A percentile compares a stretch with the other conserved stretches of the same genome.
Evolutionary conservation across 2,888 invertebrate species (phyloP).

Genomic region (Drosophila neonasuta): DNA sequence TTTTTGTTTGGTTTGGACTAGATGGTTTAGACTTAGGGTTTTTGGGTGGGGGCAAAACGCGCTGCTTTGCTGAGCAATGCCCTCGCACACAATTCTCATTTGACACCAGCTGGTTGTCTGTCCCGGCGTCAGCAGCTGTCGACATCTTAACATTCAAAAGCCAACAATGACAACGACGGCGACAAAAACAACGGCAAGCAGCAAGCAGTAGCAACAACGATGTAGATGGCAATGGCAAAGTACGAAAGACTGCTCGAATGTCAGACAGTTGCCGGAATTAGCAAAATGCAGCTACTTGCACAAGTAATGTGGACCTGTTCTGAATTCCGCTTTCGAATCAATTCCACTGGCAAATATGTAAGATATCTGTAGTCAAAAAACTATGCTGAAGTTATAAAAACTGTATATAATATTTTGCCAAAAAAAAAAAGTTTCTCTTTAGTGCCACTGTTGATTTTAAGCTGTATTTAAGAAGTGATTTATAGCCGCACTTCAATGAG

Average conservation of each 20-base stretch:
- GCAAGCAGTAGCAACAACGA: slow-evolving; percentile 5
- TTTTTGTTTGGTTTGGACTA: background rate
- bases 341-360: background rate
- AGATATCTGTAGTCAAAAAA: background rate
- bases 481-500: background rate
- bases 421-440: background rate
- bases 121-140: slow-evolving; percentile 67
- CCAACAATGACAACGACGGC: slow-evolving; percentile 68
- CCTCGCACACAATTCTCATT: slow-evolving; percentile 61
- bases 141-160: slow-evolving; percentile 76
- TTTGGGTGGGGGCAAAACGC: background rate
- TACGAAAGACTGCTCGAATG: slow-evolving; percentile 54
- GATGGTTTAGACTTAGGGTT: slow-evolving; percentile 2
- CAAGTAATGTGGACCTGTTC: slow-evolving; percentile 13
- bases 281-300: slow-evolving; percentile 75
- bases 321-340: slow-evolving; percentile 4
- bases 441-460: no score
- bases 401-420: no score
- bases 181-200: slow-evolving; percentile 30
- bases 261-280: slow-evolving; percentile 67
- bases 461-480: background rate
- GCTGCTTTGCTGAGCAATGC: slow-evolving; percentile 53
- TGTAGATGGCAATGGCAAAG: slow-evolving; percentile 10
- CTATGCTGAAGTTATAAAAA: no score
- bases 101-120: slow-evolving; percentile 61